Percentiles rank a stretch among this genome's conserved stretches.
Conservation (phyloP, 2,113 vertebrate genomes). For the Indri indri region DNA sequence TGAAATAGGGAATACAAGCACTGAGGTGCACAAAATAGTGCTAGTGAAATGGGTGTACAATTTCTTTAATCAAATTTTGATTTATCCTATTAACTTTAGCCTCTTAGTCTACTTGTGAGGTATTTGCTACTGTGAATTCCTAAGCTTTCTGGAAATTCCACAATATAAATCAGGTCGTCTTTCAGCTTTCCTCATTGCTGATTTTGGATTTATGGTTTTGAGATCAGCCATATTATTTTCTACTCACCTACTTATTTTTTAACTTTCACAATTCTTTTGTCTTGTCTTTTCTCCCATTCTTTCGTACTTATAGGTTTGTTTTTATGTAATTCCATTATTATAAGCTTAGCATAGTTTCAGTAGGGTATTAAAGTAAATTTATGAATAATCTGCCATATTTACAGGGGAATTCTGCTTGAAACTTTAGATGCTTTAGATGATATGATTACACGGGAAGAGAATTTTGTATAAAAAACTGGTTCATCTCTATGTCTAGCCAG, state of each 20-base stretch:
- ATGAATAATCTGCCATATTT: background rate
- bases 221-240: background rate
- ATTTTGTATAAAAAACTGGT: background rate
- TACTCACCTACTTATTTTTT: background rate
- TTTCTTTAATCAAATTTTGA: background rate
- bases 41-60: background rate
- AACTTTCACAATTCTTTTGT: background rate
- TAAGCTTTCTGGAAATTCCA: background rate
- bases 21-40: background rate
- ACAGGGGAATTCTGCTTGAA: background rate
- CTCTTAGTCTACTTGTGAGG: background rate
- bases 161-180: background rate
- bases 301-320: background rate
- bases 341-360: background rate
- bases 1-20: background rate
- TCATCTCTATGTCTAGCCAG: background rate
- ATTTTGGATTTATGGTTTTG: background rate
- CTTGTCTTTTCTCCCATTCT: background rate
- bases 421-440: background rate
- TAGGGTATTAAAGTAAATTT: background rate
- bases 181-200: background rate
- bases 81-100: background rate
- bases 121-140: background rate
- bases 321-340: background rate
- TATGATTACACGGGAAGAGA: background rate